phyloP scores from a whole-genome alignment of 2,113 vertebrate species.

The Tor tambroides region DNA sequence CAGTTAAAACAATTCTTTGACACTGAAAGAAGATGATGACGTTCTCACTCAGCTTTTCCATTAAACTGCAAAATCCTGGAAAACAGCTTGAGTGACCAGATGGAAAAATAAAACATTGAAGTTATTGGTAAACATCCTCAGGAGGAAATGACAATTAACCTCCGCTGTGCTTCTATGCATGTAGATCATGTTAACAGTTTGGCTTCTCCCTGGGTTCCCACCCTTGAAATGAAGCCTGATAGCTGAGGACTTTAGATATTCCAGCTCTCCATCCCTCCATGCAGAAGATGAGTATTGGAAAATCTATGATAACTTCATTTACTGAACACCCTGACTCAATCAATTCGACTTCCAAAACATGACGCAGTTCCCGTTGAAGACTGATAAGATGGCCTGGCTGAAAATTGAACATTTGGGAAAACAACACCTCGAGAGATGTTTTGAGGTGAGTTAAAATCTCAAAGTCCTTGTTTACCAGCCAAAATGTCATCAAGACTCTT shows the following conservation, averaged over 20 bases:
- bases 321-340: background rate
- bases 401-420: constrained; percentile 28
- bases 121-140: constrained; percentile 38
- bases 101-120: constrained; percentile 19
- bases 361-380: constrained; percentile 11
- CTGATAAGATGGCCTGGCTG: constrained; percentile 25
- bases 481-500: background rate
- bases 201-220: constrained; percentile 9
- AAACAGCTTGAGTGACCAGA: constrained; percentile 34
- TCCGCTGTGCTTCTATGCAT: constrained; percentile 11
- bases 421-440: background rate
- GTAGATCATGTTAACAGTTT: background rate
- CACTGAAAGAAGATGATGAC: background rate
- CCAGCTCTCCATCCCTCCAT: background rate
- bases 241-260: background rate
- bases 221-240: background rate
- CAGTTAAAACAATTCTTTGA: background rate
- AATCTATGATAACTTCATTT: constrained; percentile 21
- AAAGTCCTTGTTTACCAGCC: constrained; percentile 40
- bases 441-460: background rate
- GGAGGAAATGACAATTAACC: constrained; percentile 34
- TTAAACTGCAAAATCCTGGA: constrained; percentile 15
- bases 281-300: constrained; percentile 19
- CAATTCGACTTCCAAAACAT: constrained; percentile 2
- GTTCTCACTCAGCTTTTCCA: background rate